Evolutionary conservation across 2,888 invertebrate genomes (phyloP), one percentile per base, ranked within the genome.

Genomic region (Megastigmus dorsalis): DNA sequence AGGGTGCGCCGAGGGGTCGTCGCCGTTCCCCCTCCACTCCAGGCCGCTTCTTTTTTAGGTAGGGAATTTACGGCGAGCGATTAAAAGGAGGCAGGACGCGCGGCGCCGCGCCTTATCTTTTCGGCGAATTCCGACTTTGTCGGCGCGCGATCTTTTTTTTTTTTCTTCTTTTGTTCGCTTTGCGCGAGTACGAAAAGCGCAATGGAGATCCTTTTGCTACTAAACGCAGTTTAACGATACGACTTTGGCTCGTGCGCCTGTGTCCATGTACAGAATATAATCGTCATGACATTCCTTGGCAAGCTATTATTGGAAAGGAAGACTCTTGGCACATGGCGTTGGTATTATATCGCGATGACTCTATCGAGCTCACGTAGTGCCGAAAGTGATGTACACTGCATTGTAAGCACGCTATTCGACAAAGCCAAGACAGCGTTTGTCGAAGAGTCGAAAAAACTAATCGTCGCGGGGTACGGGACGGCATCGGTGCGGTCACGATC

Each of bases 391-490:
- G 70, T 55, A 45, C n/a, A n/a, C 43, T n/a, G 70, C 70, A 63
- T 71, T 71, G 63, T 63, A 71, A 63, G 70, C 63, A 38, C 55
- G 54, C 55, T 55, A 41, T 63, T 48, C 55, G 38, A 71, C 70
- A 48, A 63, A 63, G 45, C 45, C 45, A 41, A 28, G 50, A 60
- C 45, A 57, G 45, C 33, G 0, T 18, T 36, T 45, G 45, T 9
- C 20, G 23, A 62, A 13, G 62, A 50, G 38, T 18, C n/a, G 59
- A 59, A 50, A 60, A 26, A 33, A n/a, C n/a, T 62, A 70, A 52
- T 50, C 62, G 13, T n/a, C n/a, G n/a, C n/a, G n/a, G n/a, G n/a
- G n/a, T n/a, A 7, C 28, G 18, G 0, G 18, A 6, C 9, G 6
- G 57, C 10, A n/a, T 18, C 15, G 28, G 41, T 28, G 41, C 15